Base-by-base conservation (phyloP, 2,888 invertebrate genomes). In the Zygaena filipendulae region DNA sequence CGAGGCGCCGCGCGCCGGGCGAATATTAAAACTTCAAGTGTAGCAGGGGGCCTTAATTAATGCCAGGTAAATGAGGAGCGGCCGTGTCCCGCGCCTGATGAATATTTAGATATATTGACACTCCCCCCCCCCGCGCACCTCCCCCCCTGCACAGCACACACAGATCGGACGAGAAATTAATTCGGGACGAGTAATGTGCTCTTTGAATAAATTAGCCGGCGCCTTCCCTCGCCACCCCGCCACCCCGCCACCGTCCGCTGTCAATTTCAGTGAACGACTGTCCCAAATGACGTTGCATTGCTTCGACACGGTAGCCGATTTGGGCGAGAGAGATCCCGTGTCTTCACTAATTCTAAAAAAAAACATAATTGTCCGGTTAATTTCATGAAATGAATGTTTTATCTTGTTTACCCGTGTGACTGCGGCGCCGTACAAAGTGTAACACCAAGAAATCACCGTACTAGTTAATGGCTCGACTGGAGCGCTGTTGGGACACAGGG, bases 21-120 rank as follows among this genome's bases (percentile, higher is more conserved):
- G 51, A 48, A 53, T 53, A 47, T 45, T 47, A 51, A 54, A 42
- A 40, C 35, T 29, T 35, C 29, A 25, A 35, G 34, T 41, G 49
- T 43, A 40, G 27, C 32, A 42, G n/a, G n/a, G n/a, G n/a, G n/a
- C n/a, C n/a, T n/a, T 55, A 51, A 57, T 52, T 46, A 55, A 52
- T 49, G 47, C 47, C 39, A n/a, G n/a, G 36, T 42, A 43, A 51
- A 47, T 43, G 49, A 49, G 43, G 29, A 34, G 18, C 9, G 22
- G 30, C 30, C 36, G 32, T 32, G 30, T 35, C 30, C 25, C 35
- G 35, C 16, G 34, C 35, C 49, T 55, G 45, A 55, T 61, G 57
- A 60, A 59, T 62, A 62, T 62, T 62, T 59, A 61, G 48, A 59
- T 60, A 52, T 57, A 60, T 59, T 49, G 56, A 52, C 55, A 47